These are phyloP conservation scores for Nothura maculosa DNA, from an alignment of 2,797 vertebrate species.

Conservation along the genomic window DNA sequence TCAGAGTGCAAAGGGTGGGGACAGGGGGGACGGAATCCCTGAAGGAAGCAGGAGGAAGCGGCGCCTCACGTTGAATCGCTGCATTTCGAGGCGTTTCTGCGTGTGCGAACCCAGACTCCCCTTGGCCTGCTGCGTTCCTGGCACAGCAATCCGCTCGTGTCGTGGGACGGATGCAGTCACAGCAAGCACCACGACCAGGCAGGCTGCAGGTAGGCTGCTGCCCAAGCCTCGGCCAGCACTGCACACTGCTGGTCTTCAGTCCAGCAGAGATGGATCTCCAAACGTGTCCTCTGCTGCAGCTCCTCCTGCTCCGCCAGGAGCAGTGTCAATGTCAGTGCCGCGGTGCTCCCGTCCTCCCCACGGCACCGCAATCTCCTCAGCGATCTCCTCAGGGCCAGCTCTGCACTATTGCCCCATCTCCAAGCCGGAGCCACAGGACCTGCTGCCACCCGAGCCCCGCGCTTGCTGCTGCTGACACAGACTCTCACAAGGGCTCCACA, in stretches of 20 bases:
- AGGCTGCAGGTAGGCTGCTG: background rate
- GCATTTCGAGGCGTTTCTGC: constrained; percentile 6
- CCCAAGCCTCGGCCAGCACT: background rate
- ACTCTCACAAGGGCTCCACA: background rate
- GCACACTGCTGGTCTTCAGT: background rate
- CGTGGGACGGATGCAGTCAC: background rate
- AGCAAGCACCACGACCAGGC: background rate
- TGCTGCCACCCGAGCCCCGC: background rate
- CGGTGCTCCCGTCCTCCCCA: background rate
- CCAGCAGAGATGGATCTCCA: background rate
- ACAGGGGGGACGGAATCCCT: constrained; percentile 56
- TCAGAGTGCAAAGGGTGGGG: constrained; percentile 66
- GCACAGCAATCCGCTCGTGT: background rate
- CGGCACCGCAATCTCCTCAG: background rate
- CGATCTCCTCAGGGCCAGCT: background rate
- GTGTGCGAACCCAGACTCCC: background rate
- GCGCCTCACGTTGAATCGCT: background rate
- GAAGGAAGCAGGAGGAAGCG: constrained; percentile 61
- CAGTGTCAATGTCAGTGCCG: background rate
- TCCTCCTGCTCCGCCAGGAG: background rate
- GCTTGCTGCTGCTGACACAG: background rate
- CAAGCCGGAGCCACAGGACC: background rate
- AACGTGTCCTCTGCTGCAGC: background rate
- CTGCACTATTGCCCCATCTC: background rate
- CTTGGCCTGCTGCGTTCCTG: background rate